These are phyloP conservation scores for Acyrthosiphon pisum DNA, from an alignment of 1,140 invertebrate species.

Conservation along the genomic window DNA sequence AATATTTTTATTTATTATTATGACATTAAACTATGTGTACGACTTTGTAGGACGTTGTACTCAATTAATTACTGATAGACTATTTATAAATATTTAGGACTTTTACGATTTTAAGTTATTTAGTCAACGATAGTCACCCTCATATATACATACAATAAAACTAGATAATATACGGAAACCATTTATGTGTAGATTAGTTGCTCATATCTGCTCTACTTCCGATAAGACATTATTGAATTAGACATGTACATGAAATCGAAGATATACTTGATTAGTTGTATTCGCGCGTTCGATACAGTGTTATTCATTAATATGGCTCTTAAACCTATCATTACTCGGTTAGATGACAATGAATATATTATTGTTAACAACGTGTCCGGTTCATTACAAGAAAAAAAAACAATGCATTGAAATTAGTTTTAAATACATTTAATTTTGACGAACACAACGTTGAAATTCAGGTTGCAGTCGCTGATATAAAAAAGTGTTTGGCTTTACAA, in stretches of 20 bases:
- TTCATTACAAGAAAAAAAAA: slow-evolving; percentile 16
- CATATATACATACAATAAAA: too few relatives aligned
- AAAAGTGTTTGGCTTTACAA: too few relatives aligned
- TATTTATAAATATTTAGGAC: not conserved
- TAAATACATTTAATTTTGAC: not conserved
- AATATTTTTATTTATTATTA: not conserved
- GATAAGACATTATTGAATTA: not conserved
- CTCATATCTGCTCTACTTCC: not conserved
- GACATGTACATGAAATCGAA: not conserved
- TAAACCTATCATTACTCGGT: not conserved
- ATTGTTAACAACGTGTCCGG: not conserved
- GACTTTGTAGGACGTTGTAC: not conserved
- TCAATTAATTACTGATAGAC: not conserved
- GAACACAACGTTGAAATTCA: not conserved
- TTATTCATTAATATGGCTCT: not conserved
- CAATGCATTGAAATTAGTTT: not conserved
- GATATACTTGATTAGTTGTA: not conserved
- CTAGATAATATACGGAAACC: not conserved
- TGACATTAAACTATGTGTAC: not conserved
- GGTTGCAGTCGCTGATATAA: not conserved
- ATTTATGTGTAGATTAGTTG: not conserved
- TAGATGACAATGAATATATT: not conserved
- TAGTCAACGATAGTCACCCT: not conserved
- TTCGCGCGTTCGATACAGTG: not conserved
- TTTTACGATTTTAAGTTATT: not conserved